Evolutionary conservation across 1,140 invertebrate species (phyloP).

Genomic region (Apis dorsata): DNA sequence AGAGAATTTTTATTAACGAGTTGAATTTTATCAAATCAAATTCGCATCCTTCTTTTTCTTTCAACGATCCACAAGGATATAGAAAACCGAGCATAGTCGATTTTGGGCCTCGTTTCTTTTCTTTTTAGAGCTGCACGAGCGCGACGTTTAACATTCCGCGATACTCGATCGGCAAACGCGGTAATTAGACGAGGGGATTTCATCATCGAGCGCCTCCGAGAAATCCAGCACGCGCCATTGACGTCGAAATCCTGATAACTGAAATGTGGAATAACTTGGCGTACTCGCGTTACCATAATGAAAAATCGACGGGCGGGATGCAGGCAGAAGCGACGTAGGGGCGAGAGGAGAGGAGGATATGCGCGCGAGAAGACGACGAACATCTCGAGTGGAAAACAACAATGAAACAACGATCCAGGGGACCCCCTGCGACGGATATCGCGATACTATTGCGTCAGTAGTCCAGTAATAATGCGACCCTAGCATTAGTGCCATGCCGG

Average conservation of each 20-base stretch:
- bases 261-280: neutral
- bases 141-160: neutral
- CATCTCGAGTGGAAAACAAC: conserved; percentile 45
- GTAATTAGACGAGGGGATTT: conserved; percentile 44
- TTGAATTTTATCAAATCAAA: too few relatives aligned
- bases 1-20: too few relatives aligned
- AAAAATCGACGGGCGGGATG: neutral
- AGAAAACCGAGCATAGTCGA: neutral
- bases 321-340: neutral
- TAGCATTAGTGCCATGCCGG: neutral
- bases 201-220: conserved; percentile 37
- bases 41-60: too few relatives aligned
- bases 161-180: neutral
- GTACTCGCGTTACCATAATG: neutral
- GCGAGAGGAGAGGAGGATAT: neutral
- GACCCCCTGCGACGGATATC: conserved; percentile 63
- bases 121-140: too few relatives aligned
- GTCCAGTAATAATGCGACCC: conserved; percentile 49
- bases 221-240: conserved; percentile 6
- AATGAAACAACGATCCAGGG: conserved; percentile 41
- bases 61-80: neutral
- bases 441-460: conserved; percentile 58
- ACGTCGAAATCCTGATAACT: conserved; percentile 37
- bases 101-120: too few relatives aligned
- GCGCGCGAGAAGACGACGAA: neutral